Evolutionary conservation across 2,888 invertebrate species (phyloP).

Genomic region (Apomyelois bistriatella): DNA sequence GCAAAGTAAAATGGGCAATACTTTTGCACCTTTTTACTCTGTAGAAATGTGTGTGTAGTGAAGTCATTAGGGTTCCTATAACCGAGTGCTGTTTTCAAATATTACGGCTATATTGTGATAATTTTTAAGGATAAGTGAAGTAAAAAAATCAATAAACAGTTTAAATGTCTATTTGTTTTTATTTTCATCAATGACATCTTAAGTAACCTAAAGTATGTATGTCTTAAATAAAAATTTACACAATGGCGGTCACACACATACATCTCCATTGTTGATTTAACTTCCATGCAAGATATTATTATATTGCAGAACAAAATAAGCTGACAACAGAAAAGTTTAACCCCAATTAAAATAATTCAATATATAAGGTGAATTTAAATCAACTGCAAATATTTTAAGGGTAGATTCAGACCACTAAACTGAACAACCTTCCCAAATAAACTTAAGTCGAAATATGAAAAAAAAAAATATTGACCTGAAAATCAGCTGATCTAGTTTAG

Average conservation of each 20-base stretch:
- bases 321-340: background rate
- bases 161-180: conserved; percentile 6
- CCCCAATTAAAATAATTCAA: background rate
- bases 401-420: too few species aligned
- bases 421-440: too few species aligned
- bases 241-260: conserved; percentile 4
- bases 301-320: background rate
- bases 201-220: background rate
- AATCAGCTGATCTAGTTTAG: too few species aligned
- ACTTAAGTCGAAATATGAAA: too few species aligned
- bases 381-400: too few species aligned
- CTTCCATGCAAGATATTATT: background rate
- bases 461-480: too few species aligned
- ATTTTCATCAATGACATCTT: background rate
- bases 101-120: conserved; percentile 1
- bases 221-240: conserved; percentile 3
- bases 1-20: too few species aligned
- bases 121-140: conserved; percentile 1
- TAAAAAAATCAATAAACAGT: conserved; percentile 3
- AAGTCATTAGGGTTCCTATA: too few species aligned
- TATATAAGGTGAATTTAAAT: too few species aligned
- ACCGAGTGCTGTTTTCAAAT: too few species aligned
- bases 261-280: background rate
- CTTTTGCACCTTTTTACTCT: too few species aligned
- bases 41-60: too few species aligned